Evolutionary conservation across 2,113 vertebrate species (phyloP).

Genomic region (Myrmecobius fasciatus): DNA sequence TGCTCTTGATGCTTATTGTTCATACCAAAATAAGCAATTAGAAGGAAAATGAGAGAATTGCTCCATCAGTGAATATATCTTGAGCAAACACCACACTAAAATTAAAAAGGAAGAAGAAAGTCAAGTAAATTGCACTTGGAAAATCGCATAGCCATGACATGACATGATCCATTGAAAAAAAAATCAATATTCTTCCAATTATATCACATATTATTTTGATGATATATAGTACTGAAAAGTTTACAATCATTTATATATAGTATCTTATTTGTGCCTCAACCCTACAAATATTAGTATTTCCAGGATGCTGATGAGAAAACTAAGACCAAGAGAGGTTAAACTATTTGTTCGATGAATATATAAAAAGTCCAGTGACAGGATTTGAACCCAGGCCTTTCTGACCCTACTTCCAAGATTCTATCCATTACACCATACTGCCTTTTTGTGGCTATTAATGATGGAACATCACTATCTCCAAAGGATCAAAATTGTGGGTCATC

Average conservation of each 20-base stretch:
- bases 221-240: neutral
- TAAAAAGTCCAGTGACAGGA: neutral
- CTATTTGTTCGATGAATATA: neutral
- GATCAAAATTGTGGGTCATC: neutral
- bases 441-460: neutral
- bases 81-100: neutral
- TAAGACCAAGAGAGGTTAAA: neutral
- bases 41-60: neutral
- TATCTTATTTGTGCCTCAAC: neutral
- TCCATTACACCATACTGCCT: neutral
- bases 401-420: neutral
- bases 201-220: neutral
- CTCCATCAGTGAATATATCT: neutral
- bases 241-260: neutral
- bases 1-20: neutral
- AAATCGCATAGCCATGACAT: neutral
- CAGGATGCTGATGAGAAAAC: neutral
- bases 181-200: neutral
- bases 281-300: neutral
- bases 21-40: neutral
- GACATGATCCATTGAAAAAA: neutral
- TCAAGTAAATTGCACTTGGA: neutral
- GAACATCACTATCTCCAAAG: neutral
- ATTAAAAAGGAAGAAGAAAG: neutral
- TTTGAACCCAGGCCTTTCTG: neutral